Evolutionary conservation across 2,113 vertebrate genomes (phyloP).

Genomic region (Tor tambroides): DNA sequence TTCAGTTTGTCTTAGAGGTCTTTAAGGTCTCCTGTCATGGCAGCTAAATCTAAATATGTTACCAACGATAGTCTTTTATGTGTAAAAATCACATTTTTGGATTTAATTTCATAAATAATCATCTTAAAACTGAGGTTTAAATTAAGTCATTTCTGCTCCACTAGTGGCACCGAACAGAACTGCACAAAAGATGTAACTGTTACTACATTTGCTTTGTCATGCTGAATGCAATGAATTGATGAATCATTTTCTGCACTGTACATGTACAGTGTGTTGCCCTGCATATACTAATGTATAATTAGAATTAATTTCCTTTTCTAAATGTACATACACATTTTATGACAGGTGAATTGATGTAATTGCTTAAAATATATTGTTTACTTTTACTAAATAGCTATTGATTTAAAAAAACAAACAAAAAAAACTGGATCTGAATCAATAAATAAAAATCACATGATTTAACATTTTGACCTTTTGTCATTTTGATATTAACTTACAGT

Average conservation of each 20-base stretch:
- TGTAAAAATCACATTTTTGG: not conserved
- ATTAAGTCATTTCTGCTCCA: not conserved
- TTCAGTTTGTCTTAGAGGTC: not conserved
- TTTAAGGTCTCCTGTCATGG: not conserved
- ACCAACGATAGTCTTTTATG: not conserved
- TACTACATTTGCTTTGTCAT: not conserved
- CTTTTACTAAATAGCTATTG: constrained; percentile 14
- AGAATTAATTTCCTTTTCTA: constrained; percentile 1
- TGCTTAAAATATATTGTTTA: constrained; percentile 16
- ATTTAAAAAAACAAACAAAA: not conserved
- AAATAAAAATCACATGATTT: too few species aligned
- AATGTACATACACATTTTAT: constrained; percentile 35
- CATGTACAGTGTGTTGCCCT: not conserved
- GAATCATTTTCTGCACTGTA: not conserved
- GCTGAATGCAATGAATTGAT: not conserved
- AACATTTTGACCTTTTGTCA: too few species aligned
- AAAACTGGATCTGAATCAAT: too few species aligned
- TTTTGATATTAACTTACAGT: too few species aligned
- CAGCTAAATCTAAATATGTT: not conserved
- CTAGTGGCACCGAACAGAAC: not conserved
- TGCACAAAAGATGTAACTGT: not conserved
- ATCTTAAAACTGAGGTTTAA: not conserved
- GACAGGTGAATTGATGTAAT: not conserved
- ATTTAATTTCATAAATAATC: not conserved
- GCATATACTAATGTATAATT: not conserved